phyloP scores from a whole-genome alignment of 2,113 vertebrate species.

The Ranitomeya imitator region DNA sequence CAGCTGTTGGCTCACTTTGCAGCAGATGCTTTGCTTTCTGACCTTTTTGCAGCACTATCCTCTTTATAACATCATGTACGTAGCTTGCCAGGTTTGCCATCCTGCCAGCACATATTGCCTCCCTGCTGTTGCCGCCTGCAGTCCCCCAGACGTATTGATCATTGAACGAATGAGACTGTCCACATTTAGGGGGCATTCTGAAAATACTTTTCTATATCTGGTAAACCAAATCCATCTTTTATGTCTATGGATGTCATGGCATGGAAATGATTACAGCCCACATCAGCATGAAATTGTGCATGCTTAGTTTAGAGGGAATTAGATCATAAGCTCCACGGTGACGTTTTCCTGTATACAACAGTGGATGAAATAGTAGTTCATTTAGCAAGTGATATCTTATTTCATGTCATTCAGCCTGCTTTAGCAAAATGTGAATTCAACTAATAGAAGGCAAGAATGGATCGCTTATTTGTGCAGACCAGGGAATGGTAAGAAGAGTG shows the following conservation, averaged over 20 bases:
- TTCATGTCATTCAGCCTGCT: background rate
- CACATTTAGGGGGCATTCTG: background rate
- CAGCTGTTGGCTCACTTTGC: slow-evolving; percentile 52
- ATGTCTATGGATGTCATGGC: background rate
- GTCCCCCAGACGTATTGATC: slow-evolving; percentile 6
- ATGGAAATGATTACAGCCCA: background rate
- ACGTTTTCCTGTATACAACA: background rate
- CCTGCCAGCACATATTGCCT: slow-evolving; percentile 48
- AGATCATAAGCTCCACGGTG: too few species aligned
- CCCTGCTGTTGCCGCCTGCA: slow-evolving; percentile 42
- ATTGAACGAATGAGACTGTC: slow-evolving; percentile 1
- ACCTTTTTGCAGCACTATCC: slow-evolving; percentile 54
- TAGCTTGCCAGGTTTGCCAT: slow-evolving; percentile 23
- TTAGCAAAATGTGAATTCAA: background rate
- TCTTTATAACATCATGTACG: slow-evolving; percentile 29
- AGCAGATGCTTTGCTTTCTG: slow-evolving; percentile 56
- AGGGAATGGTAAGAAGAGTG: slow-evolving; percentile 1
- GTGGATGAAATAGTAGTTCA: background rate
- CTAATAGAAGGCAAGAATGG: background rate
- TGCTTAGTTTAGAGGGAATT: too few species aligned
- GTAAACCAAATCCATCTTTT: background rate
- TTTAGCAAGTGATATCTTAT: background rate
- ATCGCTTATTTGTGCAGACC: background rate
- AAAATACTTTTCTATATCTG: background rate
- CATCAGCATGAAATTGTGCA: background rate